A percentile compares a stretch with the other conserved stretches of the same genome.
These are phyloP conservation scores for Heliconius charithonia DNA, from an alignment of 2,888 invertebrate species.

Conservation along the genomic window DNA sequence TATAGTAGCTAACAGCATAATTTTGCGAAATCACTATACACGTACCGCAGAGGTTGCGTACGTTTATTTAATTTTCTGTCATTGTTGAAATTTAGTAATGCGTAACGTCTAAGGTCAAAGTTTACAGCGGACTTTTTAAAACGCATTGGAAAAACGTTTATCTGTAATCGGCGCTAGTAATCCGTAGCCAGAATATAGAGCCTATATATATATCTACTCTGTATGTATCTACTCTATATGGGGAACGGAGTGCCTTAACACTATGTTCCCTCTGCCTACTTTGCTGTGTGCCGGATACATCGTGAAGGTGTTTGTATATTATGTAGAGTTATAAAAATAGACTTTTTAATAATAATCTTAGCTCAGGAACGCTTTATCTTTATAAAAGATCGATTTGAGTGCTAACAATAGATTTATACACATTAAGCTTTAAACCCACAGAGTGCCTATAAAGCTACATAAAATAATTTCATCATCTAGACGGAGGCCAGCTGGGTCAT, in stretches of 20 bases:
- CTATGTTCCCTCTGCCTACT: too few relatives aligned
- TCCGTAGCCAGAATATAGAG: neutral
- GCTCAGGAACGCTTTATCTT: neutral
- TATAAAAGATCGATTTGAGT: neutral
- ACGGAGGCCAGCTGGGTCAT: constrained; percentile 47
- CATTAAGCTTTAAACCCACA: constrained; percentile 13
- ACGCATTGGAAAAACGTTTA: neutral
- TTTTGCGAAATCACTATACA: constrained; percentile 30
- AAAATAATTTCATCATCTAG: constrained; percentile 37
- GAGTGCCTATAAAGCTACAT: constrained; percentile 13
- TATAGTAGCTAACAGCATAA: constrained; percentile 20
- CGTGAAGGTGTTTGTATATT: too few relatives aligned
- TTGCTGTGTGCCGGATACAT: too few relatives aligned
- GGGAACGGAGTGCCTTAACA: too few relatives aligned
- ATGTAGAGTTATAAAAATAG: neutral
- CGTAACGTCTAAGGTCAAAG: constrained; percentile 33
- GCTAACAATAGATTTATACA: constrained; percentile 1
- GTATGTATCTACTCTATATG: neutral
- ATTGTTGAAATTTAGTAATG: constrained; percentile 37
- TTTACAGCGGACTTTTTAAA: constrained; percentile 4
- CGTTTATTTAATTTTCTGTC: constrained; percentile 31
- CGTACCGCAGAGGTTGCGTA: constrained; percentile 26
- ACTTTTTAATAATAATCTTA: neutral
- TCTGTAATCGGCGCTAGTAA: neutral
- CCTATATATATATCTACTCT: neutral